Base-by-base conservation (phyloP, 2,113 vertebrate species). In the Lepus europaeus region DNA sequence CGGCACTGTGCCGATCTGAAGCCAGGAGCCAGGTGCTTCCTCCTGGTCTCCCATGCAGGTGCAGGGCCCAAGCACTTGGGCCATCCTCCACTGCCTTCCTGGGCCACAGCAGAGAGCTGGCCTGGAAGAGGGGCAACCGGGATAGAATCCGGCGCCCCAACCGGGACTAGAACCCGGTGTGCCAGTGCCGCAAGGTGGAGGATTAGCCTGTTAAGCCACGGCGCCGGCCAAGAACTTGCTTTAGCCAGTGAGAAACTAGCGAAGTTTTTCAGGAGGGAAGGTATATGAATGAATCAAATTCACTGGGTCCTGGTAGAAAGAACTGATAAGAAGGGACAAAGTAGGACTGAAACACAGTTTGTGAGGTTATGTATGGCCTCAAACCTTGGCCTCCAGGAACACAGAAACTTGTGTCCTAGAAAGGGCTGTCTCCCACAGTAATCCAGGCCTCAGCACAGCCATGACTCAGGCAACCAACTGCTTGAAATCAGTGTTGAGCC, bases 361-460 rank as follows among this genome's bases (percentile, higher is more conserved):
- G 63, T 33, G 45, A 56, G 45, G 56, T 70, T 70, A 19, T 9
- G 27, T 70, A 19, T 9, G 31, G 66, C 16, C 85, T 92, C 85
- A 78, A 49, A 20, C 25, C 31, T 56, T 29, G 45, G 49, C 61
- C 76, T 79, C 83, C 45, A 12, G 17, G 14, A n/a, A 51, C 63
- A 77, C 20, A 86, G 29, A 78, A 90, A 45, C 39, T 61, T 82
- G 49, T 33, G 27, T 70, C 49, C 66, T 36, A 25, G 53, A 69
- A n/a, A 72, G 51, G 69, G 84, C 63, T 91, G 29, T 49, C n/a
- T 96, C 36, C 63, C 78, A 53, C 31, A 68, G 27, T 29, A 86
- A 39, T 3, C n/a, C 16, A 77, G 3, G 22, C 20, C 49, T 56
- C 27, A 74, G 25, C 73, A 17, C 39, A 63, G 14, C 63, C 49